Evolutionary conservation across 2,888 invertebrate species (phyloP), one percentile per base, ranked within the genome.

Genomic region (Seira ritae): DNA sequence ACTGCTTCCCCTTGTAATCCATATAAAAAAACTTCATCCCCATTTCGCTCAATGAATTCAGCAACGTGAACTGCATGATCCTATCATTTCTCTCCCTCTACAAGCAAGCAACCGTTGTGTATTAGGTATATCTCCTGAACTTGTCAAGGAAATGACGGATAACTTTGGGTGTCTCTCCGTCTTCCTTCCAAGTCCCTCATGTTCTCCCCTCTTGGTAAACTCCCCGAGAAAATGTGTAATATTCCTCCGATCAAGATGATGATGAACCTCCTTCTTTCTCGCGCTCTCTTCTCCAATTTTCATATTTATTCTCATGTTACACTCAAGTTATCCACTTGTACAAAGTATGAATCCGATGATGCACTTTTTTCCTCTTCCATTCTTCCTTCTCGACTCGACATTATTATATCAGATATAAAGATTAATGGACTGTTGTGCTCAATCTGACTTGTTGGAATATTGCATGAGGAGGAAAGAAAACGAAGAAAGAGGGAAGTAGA

Each of bases 361-460:
- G 77, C 77, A 77, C 65, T 77, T 77, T 76, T 76, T 68, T 20
- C 19, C 50, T 37, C 23, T 19, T 31, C 1, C n/a, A 37, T 19
- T 68, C 67, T 67, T 23, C 67, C 23, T 19, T 62, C 17, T n/a
- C n/a, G n/a, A n/a, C n/a, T 42, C 42, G 42, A 42, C 42, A 76
- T 76, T 76, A 68, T 76, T 76, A 66, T 24, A 66, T 42, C 69
- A 70, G 66, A 73, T 73, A 76, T 76, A 76, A 80, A 80, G 80
- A 80, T 80, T 80, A 80, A 80, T 80, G 80, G 80, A 75, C 80
- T 75, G 71, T 75, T 80, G 60, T 75, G 80, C 65, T 75, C 75
- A 80, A 80, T 75, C 75, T 80, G 80, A 80, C 80, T 80, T 80
- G 80, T 80, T 80, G 80, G 80, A 80, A 80, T 74, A 80, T 80